Evolutionary conservation across 2,797 vertebrate genomes (phyloP).

Genomic region (Menidia menidia): DNA sequence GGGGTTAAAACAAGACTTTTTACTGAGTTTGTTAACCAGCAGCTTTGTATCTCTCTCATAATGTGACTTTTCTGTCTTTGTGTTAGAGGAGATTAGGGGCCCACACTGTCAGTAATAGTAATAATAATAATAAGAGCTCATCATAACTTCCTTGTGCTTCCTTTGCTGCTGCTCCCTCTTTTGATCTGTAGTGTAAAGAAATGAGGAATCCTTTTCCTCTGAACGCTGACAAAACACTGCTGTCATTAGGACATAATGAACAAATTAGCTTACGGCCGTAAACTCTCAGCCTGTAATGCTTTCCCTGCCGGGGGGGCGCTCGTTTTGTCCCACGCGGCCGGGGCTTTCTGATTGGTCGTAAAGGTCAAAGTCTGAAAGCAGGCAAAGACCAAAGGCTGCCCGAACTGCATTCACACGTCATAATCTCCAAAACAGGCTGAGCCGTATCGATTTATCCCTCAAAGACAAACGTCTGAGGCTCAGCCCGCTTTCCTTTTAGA

Average conservation of each 20-base stretch:
- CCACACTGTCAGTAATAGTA: slow-evolving; percentile 13
- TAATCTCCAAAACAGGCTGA: slow-evolving; percentile 18
- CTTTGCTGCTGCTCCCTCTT: slow-evolving; percentile 34
- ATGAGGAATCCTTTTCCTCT: background rate
- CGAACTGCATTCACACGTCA: slow-evolving; percentile 36
- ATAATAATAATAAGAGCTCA: slow-evolving; percentile 21
- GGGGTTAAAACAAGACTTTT: too few relatives aligned
- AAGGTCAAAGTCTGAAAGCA: slow-evolving; percentile 65
- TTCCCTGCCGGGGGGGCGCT: too few relatives aligned
- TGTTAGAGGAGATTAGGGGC: slow-evolving; percentile 54
- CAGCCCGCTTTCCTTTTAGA: slow-evolving; percentile 45
- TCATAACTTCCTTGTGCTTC: slow-evolving; percentile 39
- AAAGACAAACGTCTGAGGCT: slow-evolving; percentile 60
- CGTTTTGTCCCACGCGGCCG: background rate
- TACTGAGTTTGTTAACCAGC: slow-evolving; percentile 21
- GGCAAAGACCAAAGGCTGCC: slow-evolving; percentile 48
- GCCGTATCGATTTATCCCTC: slow-evolving; percentile 61
- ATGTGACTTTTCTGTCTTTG: slow-evolving; percentile 19
- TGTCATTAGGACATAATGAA: too few relatives aligned
- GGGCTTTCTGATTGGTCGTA: slow-evolving; percentile 32
- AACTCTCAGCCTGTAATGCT: too few relatives aligned
- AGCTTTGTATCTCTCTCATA: slow-evolving; percentile 23
- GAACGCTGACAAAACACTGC: background rate
- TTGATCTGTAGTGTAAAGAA: slow-evolving; percentile 19
- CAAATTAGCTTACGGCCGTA: too few relatives aligned